phyloP scores from a whole-genome alignment of 2,888 invertebrate species.

The Ditylenchus weischeri region DNA sequence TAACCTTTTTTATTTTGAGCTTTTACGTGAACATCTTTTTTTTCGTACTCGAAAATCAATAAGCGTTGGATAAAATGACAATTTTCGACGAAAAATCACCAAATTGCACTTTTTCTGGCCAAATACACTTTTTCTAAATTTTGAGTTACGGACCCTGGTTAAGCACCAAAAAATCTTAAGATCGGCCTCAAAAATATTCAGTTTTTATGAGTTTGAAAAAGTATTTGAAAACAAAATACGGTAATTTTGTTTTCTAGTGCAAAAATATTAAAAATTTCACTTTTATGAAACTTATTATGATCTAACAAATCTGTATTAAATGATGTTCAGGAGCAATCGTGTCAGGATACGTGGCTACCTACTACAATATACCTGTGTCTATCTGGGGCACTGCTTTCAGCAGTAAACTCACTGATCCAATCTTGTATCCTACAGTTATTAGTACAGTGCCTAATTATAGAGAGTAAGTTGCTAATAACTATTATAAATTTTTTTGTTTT shows the following conservation, averaged over 20 bases:
- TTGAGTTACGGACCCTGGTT: too few relatives aligned
- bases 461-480: slow-evolving; percentile 21
- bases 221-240: too few relatives aligned
- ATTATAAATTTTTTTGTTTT: neutral
- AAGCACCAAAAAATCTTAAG: too few relatives aligned
- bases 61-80: too few relatives aligned
- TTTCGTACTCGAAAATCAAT: too few relatives aligned
- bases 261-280: neutral
- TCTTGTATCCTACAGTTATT: slow-evolving; percentile 31
- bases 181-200: too few relatives aligned
- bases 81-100: too few relatives aligned
- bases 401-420: slow-evolving; percentile 17
- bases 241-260: neutral
- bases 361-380: slow-evolving; percentile 36
- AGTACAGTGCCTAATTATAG: slow-evolving; percentile 31
- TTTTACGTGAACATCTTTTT: too few relatives aligned
- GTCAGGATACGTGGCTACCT: slow-evolving; percentile 33
- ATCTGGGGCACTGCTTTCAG: slow-evolving; percentile 38
- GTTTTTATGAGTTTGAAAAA: too few relatives aligned
- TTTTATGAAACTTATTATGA: neutral
- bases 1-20: too few relatives aligned
- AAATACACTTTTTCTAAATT: too few relatives aligned
- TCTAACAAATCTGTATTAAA: neutral
- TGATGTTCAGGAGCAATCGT: slow-evolving; percentile 28
- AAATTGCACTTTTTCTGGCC: too few relatives aligned